Evolutionary conservation across 1,140 invertebrate genomes (phyloP), one percentile per base, ranked within the genome.

Genomic region (Drosophila tropicalis): DNA sequence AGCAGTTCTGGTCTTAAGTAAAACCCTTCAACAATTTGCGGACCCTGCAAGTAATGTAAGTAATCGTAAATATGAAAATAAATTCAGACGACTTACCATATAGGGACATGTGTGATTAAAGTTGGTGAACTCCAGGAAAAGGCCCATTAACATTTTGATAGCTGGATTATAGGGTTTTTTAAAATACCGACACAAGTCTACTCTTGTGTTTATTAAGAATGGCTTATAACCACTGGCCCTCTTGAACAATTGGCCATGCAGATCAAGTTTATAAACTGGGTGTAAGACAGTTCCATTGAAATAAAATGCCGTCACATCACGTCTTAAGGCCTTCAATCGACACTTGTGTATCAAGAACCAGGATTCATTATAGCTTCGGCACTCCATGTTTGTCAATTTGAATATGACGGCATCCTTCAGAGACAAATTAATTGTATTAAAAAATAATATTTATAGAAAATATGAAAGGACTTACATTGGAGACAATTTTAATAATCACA

Each of bases 81-180:
- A 3, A 17, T 7, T 4, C 2, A 47, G 17, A 3, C 19, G 15
- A 3, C 15, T 60, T 13, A 60, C 57, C 17, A 60, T 40, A 60
- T 60, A 60, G 3, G 56, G 56, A 57, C 56, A 57, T 13, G 56
- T 32, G 32, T 57, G 56, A 15, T 57, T 57, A 4, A 57, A 57
- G 22, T 57, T 57, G 13, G 56, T 32, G 12, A 57, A 57, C 3
- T 57, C 56, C 32, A 6, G 6, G 32, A 57, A 15, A 1, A 57
- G 13, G 9, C 13, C 15, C 22, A 32, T n/a, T 12, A 57, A 5
- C 32, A 57, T n/a, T 12, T n/a, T 57, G 4, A 6, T n/a, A 13
- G 15, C 56, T 6, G 56, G 56, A 57, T 57, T 57, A 9, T 32
- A 57, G 7, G 56, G 19, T 9, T 9, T 34, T 32, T 57, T 9